phyloP scores from a whole-genome alignment of 2,888 invertebrate genomes.

The Lycaena phlaeas region DNA sequence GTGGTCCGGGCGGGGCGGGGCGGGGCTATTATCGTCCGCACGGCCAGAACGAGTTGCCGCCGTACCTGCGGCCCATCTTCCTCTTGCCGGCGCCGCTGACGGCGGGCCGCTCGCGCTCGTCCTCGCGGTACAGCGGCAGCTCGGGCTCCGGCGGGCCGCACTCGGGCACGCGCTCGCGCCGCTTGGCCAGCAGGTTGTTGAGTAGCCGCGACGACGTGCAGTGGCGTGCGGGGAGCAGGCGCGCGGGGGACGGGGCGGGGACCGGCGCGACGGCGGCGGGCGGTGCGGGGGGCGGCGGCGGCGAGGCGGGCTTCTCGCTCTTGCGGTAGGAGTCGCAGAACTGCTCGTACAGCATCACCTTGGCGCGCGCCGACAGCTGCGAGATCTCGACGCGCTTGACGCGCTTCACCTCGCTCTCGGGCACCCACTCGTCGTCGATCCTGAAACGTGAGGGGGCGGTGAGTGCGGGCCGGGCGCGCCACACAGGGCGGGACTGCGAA shows the following conservation, averaged over 20 bases:
- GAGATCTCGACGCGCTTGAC: conserved; percentile 75
- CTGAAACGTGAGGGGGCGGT: conserved; percentile 74
- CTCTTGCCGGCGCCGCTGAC: conserved; percentile 58
- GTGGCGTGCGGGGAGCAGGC: conserved; percentile 33
- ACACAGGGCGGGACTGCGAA: conserved; percentile 60
- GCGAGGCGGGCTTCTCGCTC: conserved; percentile 25
- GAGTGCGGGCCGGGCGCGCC: conserved; percentile 25
- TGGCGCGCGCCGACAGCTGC: conserved; percentile 56
- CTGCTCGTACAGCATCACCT: conserved; percentile 66
- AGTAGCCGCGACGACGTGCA: conserved; percentile 46
- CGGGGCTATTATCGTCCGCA: conserved; percentile 47
- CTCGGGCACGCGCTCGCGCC: conserved; percentile 26
- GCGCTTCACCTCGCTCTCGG: conserved; percentile 78
- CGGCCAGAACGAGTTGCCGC: conserved; percentile 60
- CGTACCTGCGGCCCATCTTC: conserved; percentile 53
- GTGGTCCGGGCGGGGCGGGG: neutral
- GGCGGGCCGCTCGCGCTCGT: conserved; percentile 23
- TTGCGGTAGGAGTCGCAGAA: conserved; percentile 54
- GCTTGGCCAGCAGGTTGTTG: conserved; percentile 41
- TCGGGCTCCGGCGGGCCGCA: conserved; percentile 15
- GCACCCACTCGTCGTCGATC: conserved; percentile 89
- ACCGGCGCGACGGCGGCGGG: conserved; percentile 16
- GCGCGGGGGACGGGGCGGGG: conserved; percentile 16
- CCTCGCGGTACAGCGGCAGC: conserved; percentile 21
- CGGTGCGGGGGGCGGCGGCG: neutral